phyloP scores from a whole-genome alignment of 2,113 vertebrate species.

The Epinephelus cyanopodus region DNA sequence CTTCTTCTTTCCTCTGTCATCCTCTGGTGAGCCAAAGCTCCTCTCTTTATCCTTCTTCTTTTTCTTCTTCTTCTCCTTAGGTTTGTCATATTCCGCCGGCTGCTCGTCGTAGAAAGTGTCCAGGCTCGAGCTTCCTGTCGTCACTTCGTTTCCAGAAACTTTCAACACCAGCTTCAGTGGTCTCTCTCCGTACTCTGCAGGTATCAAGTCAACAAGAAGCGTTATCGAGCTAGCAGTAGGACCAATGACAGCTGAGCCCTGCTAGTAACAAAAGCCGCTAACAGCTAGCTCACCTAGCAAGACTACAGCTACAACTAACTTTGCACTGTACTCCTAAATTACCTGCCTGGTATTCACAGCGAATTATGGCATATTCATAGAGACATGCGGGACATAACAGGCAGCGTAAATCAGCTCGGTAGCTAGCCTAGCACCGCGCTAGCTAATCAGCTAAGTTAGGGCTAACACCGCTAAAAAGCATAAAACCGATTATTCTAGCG shows the following conservation, averaged over 20 bases:
- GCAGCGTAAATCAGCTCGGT: not conserved
- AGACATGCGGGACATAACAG: not conserved
- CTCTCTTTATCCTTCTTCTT: conserved; percentile 94
- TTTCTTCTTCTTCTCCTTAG: conserved; percentile 97
- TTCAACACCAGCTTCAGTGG: conserved; percentile 97
- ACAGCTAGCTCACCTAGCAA: not conserved
- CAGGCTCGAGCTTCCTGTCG: conserved; percentile 90
- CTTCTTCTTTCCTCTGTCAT: conserved; percentile 91
- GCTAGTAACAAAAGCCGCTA: conserved; percentile 1
- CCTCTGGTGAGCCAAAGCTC: conserved; percentile 80
- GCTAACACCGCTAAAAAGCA: not conserved
- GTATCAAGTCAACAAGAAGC: not conserved
- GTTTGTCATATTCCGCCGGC: conserved; percentile 91
- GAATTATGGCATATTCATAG: no score
- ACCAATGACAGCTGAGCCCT: not conserved
- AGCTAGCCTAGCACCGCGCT: not conserved
- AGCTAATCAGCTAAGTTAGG: not conserved
- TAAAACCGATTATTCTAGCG: rapidly evolving
- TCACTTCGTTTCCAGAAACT: conserved; percentile 95
- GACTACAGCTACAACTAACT: not conserved
- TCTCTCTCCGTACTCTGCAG: conserved; percentile 87
- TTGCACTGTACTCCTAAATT: rapidly evolving
- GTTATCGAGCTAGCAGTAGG: not conserved
- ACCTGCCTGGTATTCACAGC: rapidly evolving
- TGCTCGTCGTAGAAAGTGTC: conserved; percentile 90